Conservation (phyloP, 2,888 invertebrate genomes). For the Cheilosia variabilis region DNA sequence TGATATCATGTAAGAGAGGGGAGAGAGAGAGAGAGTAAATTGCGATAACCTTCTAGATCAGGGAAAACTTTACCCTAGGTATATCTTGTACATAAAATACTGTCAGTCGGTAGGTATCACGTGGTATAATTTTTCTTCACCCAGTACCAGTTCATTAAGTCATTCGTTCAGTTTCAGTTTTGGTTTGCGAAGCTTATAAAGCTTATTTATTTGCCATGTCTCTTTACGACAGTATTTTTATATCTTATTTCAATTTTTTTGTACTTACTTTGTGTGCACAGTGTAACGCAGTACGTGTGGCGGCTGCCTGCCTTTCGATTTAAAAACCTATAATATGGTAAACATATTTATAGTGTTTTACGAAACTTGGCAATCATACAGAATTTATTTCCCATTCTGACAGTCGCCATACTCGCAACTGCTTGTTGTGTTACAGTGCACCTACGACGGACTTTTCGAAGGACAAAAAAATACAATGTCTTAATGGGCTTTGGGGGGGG, state of each 20-base stretch:
- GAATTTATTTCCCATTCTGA: slow-evolving; percentile 2
- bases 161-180: neutral
- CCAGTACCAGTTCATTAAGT: slow-evolving; percentile 5
- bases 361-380: slow-evolving; percentile 28
- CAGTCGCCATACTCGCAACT: neutral
- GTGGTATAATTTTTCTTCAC: slow-evolving; percentile 1
- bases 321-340: slow-evolving; percentile 1
- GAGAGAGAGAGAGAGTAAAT: slow-evolving; percentile 16
- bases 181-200: neutral
- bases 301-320: slow-evolving; percentile 14
- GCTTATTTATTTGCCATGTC: neutral
- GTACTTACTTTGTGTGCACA: neutral
- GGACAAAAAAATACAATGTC: no score
- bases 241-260: neutral
- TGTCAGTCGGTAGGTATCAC: neutral
- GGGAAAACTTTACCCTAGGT: neutral
- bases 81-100: neutral
- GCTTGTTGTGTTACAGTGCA: neutral
- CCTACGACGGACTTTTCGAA: no score
- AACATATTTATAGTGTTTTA: slow-evolving; percentile 3
- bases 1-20: slow-evolving; percentile 3
- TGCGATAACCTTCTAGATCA: slow-evolving; percentile 16
- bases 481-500: no score
- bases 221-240: neutral
- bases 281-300: slow-evolving; percentile 13